Conservation (phyloP, 2,888 invertebrate genomes). For the Stegophylla sp. region DNA sequence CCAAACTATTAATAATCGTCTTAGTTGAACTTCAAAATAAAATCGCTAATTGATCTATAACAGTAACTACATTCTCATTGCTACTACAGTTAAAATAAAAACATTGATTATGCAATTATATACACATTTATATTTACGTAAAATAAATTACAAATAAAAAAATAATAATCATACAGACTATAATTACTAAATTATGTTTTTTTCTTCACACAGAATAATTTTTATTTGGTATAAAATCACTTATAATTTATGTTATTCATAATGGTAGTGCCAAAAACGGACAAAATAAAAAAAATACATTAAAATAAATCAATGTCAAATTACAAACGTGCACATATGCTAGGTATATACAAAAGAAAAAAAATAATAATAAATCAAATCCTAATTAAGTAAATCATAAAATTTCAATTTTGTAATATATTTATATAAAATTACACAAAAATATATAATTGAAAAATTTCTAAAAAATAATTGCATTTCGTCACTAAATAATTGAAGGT, state of each 20-base stretch:
- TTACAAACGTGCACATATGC: slow-evolving; percentile 42
- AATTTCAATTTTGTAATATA: slow-evolving; percentile 16
- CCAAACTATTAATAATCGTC: too few species aligned
- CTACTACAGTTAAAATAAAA: too few species aligned
- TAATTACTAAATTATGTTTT: slow-evolving; percentile 32
- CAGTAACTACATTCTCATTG: too few species aligned
- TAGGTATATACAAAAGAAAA: slow-evolving; percentile 35
- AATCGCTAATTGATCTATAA: too few species aligned
- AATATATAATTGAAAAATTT: background rate
- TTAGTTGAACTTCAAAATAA: too few species aligned
- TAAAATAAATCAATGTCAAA: slow-evolving; percentile 17
- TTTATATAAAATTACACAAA: slow-evolving; percentile 31
- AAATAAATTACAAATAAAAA: background rate
- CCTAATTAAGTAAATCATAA: slow-evolving; percentile 17
- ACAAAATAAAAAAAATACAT: background rate
- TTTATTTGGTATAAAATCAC: slow-evolving; percentile 46
- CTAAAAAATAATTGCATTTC: slow-evolving; percentile 44
- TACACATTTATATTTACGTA: too few species aligned
- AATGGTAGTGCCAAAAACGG: slow-evolving; percentile 46
- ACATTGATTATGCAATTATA: background rate
- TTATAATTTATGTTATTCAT: slow-evolving; percentile 29
- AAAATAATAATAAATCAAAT: slow-evolving; percentile 7
- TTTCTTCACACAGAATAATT: slow-evolving; percentile 25
- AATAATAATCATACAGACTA: background rate
- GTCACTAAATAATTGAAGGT: slow-evolving; percentile 13